These are phyloP conservation scores for Urocitellus parryii DNA, from an alignment of 2,113 vertebrate genomes.

Conservation along the genomic window DNA sequence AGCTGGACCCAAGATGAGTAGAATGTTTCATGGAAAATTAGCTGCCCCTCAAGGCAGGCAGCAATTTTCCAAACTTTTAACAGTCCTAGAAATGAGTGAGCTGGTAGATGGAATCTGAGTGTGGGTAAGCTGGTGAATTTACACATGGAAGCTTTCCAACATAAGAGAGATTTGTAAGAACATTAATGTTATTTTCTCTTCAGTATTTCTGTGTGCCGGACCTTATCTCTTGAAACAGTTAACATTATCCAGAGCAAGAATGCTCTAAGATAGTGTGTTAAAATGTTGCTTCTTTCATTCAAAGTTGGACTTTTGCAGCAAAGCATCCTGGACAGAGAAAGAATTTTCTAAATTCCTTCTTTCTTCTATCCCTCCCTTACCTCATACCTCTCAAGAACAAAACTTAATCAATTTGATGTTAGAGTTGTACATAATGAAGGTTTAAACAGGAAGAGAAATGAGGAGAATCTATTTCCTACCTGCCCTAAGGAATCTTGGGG, in stretches of 20 bases:
- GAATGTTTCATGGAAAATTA: not conserved
- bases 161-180: not conserved
- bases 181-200: not conserved
- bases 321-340: not conserved
- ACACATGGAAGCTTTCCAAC: not conserved
- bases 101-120: not conserved
- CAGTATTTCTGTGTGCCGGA: not conserved
- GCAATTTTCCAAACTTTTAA: not conserved
- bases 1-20: not conserved
- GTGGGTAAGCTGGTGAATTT: not conserved
- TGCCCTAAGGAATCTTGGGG: not conserved
- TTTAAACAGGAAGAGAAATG: not conserved
- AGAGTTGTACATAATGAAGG: not conserved
- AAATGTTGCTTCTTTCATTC: not conserved
- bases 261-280: not conserved
- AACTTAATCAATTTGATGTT: not conserved
- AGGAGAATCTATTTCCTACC: not conserved
- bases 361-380: not conserved
- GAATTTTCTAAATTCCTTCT: conserved; percentile 32
- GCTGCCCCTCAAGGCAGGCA: not conserved
- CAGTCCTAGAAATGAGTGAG: not conserved
- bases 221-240: not conserved
- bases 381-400: not conserved
- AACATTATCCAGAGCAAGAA: not conserved
- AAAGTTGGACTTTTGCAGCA: conserved; percentile 2